Conservation (phyloP, 2,113 vertebrate species). For the Leucopsar rothschildi region DNA sequence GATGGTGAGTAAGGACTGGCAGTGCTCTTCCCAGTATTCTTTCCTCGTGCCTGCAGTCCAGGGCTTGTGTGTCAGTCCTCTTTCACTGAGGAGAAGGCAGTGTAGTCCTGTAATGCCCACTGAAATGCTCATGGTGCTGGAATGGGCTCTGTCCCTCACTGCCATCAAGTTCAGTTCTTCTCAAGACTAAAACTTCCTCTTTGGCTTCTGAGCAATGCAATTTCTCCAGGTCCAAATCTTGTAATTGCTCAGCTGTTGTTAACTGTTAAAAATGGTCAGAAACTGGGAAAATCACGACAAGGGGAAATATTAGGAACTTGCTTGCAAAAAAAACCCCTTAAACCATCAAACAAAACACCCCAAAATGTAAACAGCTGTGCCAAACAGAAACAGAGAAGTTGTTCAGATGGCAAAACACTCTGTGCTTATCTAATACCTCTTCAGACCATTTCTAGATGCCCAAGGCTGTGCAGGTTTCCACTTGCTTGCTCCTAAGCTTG, state of each 20-base stretch:
- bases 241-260: not conserved
- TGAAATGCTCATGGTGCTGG: not conserved
- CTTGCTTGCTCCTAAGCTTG: not conserved
- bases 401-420: not conserved
- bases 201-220: not conserved
- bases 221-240: not conserved
- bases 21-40: not conserved
- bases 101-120: not conserved
- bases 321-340: not conserved
- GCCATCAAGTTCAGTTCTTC: not conserved
- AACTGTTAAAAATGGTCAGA: not conserved
- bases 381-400: not conserved
- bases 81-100: not conserved
- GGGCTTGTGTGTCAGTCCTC: fast-evolving
- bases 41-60: not conserved
- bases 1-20: not conserved
- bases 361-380: not conserved
- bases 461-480: not conserved
- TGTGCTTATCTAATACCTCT: not conserved
- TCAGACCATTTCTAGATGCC: not conserved
- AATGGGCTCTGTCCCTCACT: not conserved
- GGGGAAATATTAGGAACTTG: not conserved
- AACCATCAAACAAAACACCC: not conserved
- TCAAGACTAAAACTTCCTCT: not conserved
- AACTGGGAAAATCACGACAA: not conserved